phyloP scores from a whole-genome alignment of 2,113 vertebrate genomes.

The Burhinus oedicnemus region DNA sequence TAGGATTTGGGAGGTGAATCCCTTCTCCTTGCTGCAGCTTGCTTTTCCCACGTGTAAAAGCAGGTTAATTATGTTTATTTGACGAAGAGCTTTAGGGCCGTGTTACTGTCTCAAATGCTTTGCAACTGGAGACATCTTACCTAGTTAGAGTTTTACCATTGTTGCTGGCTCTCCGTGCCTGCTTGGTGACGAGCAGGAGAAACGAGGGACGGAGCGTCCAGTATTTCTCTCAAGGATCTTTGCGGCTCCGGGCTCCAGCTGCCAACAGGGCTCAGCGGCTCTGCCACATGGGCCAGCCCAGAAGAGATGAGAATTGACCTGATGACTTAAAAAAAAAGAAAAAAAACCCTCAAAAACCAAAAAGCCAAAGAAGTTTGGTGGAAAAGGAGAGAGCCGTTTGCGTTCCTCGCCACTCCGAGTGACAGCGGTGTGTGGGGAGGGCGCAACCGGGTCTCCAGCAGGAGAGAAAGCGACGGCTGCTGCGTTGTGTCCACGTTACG shows the following conservation, averaged over 20 bases:
- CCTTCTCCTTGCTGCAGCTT: background rate
- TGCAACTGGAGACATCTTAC: background rate
- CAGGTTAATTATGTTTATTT: background rate
- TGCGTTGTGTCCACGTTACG: background rate
- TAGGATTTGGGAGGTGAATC: background rate
- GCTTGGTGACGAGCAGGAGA: background rate
- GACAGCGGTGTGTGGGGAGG: background rate
- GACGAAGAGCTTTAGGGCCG: background rate
- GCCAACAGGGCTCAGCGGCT: background rate
- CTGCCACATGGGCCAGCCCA: background rate
- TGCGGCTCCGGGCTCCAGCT: background rate
- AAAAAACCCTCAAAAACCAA: too few relatives aligned
- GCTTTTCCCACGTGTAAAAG: background rate
- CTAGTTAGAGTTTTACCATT: background rate
- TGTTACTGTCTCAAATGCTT: background rate
- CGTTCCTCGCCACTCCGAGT: background rate
- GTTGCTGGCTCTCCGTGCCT: accelerated
- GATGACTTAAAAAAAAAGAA: background rate
- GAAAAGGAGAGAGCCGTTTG: background rate
- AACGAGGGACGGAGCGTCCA: background rate
- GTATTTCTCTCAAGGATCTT: background rate
- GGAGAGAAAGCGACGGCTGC: background rate
- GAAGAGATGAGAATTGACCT: background rate
- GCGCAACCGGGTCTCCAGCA: background rate
- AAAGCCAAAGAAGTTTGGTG: accelerated